Conservation (phyloP, 2,113 vertebrate genomes). For the Felis chaus region DNA sequence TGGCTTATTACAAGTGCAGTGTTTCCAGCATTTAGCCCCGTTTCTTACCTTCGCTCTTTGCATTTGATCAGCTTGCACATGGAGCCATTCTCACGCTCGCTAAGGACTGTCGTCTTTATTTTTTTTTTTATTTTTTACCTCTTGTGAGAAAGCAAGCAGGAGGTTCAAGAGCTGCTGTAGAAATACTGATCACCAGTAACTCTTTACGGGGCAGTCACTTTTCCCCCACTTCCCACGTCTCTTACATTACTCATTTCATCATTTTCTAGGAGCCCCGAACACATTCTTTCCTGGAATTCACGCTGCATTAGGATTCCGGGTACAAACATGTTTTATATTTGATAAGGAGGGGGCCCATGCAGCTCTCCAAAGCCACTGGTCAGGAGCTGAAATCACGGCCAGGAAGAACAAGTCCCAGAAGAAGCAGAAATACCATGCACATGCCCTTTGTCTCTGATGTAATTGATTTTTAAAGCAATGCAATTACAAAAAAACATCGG, state of each 20-base stretch:
- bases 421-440: background rate
- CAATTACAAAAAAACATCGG: background rate
- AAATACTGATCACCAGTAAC: background rate
- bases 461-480: slow-evolving; percentile 3
- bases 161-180: rapidly evolving
- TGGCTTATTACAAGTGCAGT: background rate
- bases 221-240: background rate
- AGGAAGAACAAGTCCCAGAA: background rate
- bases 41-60: background rate
- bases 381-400: background rate
- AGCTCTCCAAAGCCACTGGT: background rate
- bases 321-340: background rate
- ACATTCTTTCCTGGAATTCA: background rate
- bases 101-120: background rate
- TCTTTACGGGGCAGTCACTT: background rate
- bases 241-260: background rate
- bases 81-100: background rate
- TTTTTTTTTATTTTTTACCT: background rate
- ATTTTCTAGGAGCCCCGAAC: background rate
- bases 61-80: background rate
- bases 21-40: background rate
- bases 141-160: background rate
- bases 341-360: background rate
- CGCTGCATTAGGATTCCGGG: background rate
- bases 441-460: background rate